Evolutionary conservation across 2,113 vertebrate species (phyloP).

Genomic region (Oophaga pumilio): DNA sequence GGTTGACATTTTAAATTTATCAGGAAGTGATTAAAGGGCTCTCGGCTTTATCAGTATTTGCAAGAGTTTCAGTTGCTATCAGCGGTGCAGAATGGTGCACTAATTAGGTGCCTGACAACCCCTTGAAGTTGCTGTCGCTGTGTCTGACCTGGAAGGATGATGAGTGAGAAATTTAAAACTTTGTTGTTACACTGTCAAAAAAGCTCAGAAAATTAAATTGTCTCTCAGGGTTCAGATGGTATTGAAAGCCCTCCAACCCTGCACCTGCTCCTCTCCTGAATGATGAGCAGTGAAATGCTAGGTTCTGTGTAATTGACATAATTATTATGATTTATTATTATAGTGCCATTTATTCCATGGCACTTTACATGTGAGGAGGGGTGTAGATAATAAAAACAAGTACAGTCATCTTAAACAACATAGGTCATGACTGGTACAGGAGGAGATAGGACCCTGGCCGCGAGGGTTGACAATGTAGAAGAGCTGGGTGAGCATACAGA

Average conservation of each 20-base stretch:
- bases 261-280: not conserved
- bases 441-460: too few species aligned
- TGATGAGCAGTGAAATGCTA: not conserved
- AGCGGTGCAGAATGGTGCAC: conserved; percentile 66
- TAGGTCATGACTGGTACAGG: too few species aligned
- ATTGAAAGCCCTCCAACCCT: not conserved
- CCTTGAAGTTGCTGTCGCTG: conserved; percentile 59
- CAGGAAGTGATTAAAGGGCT: conserved; percentile 70
- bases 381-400: too few species aligned
- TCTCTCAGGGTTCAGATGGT: conserved; percentile 55
- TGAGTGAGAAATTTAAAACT: conserved; percentile 64
- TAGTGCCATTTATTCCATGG: too few species aligned
- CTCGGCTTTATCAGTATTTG: conserved; percentile 54
- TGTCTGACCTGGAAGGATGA: conserved; percentile 63
- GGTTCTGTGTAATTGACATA: not conserved
- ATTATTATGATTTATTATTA: too few species aligned
- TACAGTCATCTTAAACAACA: too few species aligned
- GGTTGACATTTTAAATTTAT: conserved; percentile 67
- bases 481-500: too few species aligned
- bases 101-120: conserved; percentile 71
- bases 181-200: conserved; percentile 62
- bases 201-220: conserved; percentile 64
- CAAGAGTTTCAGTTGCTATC: conserved; percentile 69
- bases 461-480: too few species aligned
- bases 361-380: too few species aligned